Conservation (phyloP, 2,113 vertebrate genomes). For the Ceyx cyanopectus region DNA sequence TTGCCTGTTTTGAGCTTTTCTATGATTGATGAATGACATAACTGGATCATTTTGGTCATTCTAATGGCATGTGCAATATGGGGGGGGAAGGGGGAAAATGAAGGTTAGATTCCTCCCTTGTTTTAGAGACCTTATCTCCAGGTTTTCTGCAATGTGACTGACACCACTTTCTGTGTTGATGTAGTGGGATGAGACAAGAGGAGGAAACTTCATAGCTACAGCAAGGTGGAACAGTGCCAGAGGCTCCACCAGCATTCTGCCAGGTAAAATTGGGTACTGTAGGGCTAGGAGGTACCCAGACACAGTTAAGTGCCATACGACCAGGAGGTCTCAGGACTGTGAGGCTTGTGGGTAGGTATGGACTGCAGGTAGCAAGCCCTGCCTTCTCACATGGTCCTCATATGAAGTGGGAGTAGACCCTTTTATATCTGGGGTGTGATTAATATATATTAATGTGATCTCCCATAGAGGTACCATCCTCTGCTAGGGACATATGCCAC, state of each 20-base stretch:
- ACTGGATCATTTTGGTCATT: neutral
- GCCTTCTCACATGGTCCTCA: neutral
- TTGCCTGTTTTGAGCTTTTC: neutral
- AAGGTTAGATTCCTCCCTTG: neutral
- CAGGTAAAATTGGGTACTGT: fast-evolving
- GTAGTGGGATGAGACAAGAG: neutral
- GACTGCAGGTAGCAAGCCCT: neutral
- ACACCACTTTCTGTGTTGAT: neutral
- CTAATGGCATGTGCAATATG: neutral
- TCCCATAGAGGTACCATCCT: neutral
- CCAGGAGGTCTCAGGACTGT: neutral
- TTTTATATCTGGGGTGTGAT: neutral
- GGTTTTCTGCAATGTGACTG: neutral
- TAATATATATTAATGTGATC: neutral
- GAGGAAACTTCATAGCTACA: neutral
- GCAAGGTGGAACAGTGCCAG: neutral
- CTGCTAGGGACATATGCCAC: neutral
- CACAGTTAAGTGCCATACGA: neutral
- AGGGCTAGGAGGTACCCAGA: neutral
- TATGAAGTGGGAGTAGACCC: neutral
- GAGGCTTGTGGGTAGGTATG: neutral
- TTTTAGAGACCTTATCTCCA: neutral
- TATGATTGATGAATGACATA: neutral
- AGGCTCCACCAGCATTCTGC: neutral
- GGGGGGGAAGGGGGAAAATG: neutral